A percentile compares a stretch with the other conserved stretches of the same genome.
Conservation (phyloP, 1,140 invertebrate species). For the Papilio polytes region DNA sequence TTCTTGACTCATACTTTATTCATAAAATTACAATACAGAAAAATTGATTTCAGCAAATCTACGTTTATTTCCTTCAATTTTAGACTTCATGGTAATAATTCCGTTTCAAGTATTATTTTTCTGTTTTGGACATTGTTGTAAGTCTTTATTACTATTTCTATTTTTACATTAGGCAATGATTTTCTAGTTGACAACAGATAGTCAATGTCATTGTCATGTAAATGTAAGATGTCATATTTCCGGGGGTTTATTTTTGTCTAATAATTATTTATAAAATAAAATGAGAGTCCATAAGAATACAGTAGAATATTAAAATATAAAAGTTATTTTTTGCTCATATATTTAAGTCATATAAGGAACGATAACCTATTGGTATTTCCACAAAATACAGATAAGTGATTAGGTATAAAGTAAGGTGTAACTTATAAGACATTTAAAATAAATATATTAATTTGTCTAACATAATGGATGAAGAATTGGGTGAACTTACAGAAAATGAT, state of each 20-base stretch:
- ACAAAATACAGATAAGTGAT: background rate
- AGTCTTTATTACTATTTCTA: too few relatives aligned
- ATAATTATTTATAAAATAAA: background rate
- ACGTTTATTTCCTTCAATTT: too few relatives aligned
- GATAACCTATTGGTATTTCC: background rate
- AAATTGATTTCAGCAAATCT: too few relatives aligned
- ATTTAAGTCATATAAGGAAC: constrained; percentile 3
- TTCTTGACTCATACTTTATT: too few relatives aligned
- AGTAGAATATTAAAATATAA: background rate
- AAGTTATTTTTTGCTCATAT: background rate
- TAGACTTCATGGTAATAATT: too few relatives aligned
- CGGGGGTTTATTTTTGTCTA: background rate
- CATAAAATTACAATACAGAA: too few relatives aligned
- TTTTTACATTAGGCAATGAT: too few relatives aligned
- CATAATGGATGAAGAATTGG: constrained; percentile 77
- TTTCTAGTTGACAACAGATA: background rate
- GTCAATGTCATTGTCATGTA: background rate
- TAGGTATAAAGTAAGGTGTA: background rate
- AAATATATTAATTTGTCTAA: constrained; percentile 22
- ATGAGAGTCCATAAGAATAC: background rate
- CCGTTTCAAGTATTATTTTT: too few relatives aligned
- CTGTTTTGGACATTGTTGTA: too few relatives aligned
- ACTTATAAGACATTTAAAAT: constrained; percentile 37
- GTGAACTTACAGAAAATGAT: constrained; percentile 84
- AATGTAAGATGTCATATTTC: background rate